Evolutionary conservation across 2,797 vertebrate species (phyloP).

Genomic region (Malacoraja senta): DNA sequence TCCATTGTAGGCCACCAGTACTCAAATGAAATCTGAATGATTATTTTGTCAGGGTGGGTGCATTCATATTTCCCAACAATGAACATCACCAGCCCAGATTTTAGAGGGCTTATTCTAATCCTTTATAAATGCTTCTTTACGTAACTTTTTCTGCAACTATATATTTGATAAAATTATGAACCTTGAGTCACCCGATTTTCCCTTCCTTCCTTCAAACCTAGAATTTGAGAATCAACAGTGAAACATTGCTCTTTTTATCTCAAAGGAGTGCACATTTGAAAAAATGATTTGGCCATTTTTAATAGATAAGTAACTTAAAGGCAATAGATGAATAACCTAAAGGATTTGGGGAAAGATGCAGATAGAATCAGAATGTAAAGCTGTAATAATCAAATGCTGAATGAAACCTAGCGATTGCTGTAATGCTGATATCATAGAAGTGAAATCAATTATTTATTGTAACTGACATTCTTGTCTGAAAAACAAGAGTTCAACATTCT

Average conservation of each 20-base stretch:
- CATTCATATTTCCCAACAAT: not conserved
- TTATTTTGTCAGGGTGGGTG: not conserved
- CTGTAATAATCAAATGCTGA: not conserved
- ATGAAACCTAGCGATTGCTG: not conserved
- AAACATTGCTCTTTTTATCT: not conserved
- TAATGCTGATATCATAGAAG: not conserved
- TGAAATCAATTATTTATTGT: not conserved
- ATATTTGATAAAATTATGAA: too few species aligned
- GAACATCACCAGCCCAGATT: not conserved
- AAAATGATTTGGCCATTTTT: not conserved
- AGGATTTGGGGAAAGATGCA: not conserved
- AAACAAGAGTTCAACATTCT: not conserved
- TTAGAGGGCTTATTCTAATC: not conserved
- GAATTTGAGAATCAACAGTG: not conserved
- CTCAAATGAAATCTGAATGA: not conserved
- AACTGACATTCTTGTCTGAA: not conserved
- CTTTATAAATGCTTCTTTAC: too few species aligned
- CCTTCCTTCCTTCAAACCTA: not conserved
- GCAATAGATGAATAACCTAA: not conserved
- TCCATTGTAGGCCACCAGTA: not conserved
- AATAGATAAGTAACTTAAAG: not conserved
- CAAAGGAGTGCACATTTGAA: not conserved
- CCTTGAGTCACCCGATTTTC: not conserved
- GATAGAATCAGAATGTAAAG: not conserved
- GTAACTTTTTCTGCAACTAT: too few species aligned